phyloP scores from a whole-genome alignment of 2,888 invertebrate genomes.

The Pristionchus fissidentatus region DNA sequence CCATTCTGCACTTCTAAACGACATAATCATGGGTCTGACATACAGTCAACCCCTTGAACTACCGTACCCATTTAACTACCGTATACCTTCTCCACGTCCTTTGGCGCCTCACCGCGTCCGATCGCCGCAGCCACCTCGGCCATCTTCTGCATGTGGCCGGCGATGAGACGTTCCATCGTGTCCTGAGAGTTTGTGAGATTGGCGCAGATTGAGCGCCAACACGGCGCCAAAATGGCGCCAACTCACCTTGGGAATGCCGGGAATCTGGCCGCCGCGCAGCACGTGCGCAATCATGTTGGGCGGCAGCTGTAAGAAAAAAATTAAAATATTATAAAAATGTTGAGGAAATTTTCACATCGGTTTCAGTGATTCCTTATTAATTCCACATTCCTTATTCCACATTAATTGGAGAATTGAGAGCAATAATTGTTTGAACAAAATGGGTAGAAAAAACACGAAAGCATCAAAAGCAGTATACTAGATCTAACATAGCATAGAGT shows the following conservation, averaged over 20 bases:
- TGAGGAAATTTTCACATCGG: too few species aligned
- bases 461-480: neutral
- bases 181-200: constrained; percentile 47
- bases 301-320: constrained; percentile 59
- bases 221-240: neutral
- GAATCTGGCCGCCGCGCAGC: constrained; percentile 72
- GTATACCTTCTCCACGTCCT: constrained; percentile 46
- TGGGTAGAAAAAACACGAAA: constrained; percentile 20
- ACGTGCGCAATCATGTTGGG: constrained; percentile 71
- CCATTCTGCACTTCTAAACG: neutral
- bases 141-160: constrained; percentile 68
- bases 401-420: too few species aligned
- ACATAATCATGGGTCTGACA: too few species aligned
- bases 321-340: neutral
- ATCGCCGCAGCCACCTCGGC: constrained; percentile 65
- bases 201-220: neutral
- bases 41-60: neutral
- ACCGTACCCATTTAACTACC: neutral
- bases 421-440: too few species aligned
- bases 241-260: constrained; percentile 67
- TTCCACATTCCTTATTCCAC: too few species aligned
- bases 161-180: constrained; percentile 67
- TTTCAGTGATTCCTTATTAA: too few species aligned
- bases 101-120: constrained; percentile 52
- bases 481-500: too few species aligned